These are phyloP conservation scores for Ochropleura plecta DNA, from an alignment of 2,888 invertebrate genomes.

Conservation along the genomic window DNA sequence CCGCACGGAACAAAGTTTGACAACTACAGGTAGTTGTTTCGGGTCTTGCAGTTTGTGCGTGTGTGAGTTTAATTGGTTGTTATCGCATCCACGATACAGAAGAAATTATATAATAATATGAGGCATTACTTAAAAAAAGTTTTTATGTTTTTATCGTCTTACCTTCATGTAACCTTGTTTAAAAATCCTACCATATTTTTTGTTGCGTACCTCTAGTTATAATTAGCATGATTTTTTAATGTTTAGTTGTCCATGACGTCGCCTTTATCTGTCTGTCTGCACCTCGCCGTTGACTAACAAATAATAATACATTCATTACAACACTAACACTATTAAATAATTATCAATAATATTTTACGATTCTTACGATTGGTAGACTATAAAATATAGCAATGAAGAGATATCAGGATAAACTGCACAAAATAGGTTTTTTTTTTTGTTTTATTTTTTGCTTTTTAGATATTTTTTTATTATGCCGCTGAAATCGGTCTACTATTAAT, in stretches of 20 bases:
- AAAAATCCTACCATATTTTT: conserved; percentile 12
- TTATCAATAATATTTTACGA: conserved; percentile 12
- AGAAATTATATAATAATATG: too few species aligned
- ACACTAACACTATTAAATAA: conserved; percentile 32
- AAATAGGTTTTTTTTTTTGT: not conserved
- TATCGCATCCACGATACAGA: too few species aligned
- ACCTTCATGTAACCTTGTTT: not conserved
- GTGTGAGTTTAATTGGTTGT: too few species aligned
- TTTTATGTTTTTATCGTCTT: not conserved
- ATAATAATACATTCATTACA: conserved; percentile 32
- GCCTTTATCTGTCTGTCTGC: conserved; percentile 76
- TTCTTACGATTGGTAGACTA: conserved; percentile 17
- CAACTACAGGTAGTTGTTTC: too few species aligned
- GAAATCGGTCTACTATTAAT: conserved; percentile 30
- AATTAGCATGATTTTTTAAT: conserved; percentile 51
- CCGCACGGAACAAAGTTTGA: too few species aligned
- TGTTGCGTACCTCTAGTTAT: conserved; percentile 10
- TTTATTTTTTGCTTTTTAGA: conserved; percentile 24
- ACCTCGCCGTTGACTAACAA: conserved; percentile 74
- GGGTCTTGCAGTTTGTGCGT: too few species aligned
- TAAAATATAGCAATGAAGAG: conserved; percentile 3
- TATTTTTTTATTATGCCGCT: conserved; percentile 34
- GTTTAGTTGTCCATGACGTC: conserved; percentile 42
- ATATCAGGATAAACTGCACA: conserved; percentile 21
- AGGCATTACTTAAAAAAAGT: too few species aligned